Percentiles rank a stretch among this genome's conserved stretches.
These are phyloP conservation scores for Oeneis ivallda DNA, from an alignment of 2,888 invertebrate species.

Conservation along the genomic window DNA sequence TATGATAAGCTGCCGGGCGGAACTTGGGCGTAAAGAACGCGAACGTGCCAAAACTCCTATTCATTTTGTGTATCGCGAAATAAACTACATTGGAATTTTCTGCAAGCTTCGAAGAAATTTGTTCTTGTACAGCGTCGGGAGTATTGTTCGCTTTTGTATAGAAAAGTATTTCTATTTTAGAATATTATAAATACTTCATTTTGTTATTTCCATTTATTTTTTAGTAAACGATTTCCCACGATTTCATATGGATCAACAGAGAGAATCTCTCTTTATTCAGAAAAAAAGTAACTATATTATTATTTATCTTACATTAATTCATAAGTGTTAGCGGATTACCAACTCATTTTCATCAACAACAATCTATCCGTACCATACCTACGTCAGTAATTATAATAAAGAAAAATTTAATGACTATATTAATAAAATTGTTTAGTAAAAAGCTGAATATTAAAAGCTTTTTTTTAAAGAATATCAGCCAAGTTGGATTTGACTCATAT, in stretches of 20 bases:
- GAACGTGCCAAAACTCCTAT: conserved; percentile 62
- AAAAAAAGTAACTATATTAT: not conserved
- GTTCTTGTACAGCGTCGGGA: conserved; percentile 10
- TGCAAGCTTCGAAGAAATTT: conserved; percentile 19
- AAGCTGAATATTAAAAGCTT: too few species aligned
- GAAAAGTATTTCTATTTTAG: conserved; percentile 11
- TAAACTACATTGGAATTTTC: conserved; percentile 45
- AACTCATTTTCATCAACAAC: too few species aligned
- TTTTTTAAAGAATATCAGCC: too few species aligned
- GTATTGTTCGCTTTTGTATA: conserved; percentile 20
- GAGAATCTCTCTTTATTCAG: not conserved
- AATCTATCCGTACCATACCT: too few species aligned
- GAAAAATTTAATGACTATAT: too few species aligned
- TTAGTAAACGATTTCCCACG: too few species aligned
- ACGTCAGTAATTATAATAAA: too few species aligned
- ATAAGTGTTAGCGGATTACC: too few species aligned
- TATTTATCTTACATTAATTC: too few species aligned
- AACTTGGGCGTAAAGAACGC: too few species aligned
- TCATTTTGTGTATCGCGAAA: conserved; percentile 55
- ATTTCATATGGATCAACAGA: not conserved
- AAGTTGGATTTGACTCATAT: too few species aligned
- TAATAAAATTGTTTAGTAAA: too few species aligned
- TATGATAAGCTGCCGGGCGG: conserved; percentile 45
- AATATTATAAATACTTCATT: conserved; percentile 9
- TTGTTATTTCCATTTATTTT: not conserved